phyloP scores from a whole-genome alignment of 2,888 invertebrate genomes.

The Trachelus stipa region DNA sequence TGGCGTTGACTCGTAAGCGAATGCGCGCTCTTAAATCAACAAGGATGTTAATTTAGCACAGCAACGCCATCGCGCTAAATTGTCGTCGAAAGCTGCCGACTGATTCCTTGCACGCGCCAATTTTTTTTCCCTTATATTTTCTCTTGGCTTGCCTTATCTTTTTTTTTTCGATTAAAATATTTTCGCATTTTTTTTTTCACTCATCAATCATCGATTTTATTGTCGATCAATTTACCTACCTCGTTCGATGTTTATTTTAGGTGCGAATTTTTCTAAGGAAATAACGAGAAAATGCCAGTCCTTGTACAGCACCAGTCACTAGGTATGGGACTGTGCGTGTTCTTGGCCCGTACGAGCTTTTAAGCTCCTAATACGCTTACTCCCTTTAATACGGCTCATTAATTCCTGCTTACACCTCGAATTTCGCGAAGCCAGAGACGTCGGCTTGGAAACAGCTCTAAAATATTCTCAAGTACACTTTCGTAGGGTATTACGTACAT shows the following conservation, averaged over 20 bases:
- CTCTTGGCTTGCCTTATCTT: background rate
- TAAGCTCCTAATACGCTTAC: constrained; percentile 6
- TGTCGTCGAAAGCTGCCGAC: background rate
- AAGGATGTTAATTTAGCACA: constrained; percentile 4
- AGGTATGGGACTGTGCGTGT: background rate
- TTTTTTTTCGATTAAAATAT: background rate
- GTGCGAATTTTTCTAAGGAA: too few species aligned
- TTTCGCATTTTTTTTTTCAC: background rate
- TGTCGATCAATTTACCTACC: too few species aligned
- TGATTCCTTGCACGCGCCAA: background rate
- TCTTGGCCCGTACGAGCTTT: background rate
- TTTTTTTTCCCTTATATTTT: background rate
- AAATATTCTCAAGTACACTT: background rate
- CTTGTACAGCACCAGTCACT: background rate
- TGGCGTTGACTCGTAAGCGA: background rate
- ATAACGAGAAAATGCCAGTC: too few species aligned
- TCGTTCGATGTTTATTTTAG: too few species aligned
- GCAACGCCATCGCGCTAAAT: background rate
- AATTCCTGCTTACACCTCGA: background rate
- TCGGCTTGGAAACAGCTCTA: background rate
- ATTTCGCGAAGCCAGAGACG: background rate
- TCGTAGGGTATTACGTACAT: background rate
- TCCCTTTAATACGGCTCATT: background rate
- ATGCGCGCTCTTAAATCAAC: constrained; percentile 10
- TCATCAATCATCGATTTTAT: too few species aligned